Percentiles rank a stretch among this genome's conserved stretches.
Conservation (phyloP, 2,797 vertebrate genomes). For the Coregonus suidteri region DNA sequence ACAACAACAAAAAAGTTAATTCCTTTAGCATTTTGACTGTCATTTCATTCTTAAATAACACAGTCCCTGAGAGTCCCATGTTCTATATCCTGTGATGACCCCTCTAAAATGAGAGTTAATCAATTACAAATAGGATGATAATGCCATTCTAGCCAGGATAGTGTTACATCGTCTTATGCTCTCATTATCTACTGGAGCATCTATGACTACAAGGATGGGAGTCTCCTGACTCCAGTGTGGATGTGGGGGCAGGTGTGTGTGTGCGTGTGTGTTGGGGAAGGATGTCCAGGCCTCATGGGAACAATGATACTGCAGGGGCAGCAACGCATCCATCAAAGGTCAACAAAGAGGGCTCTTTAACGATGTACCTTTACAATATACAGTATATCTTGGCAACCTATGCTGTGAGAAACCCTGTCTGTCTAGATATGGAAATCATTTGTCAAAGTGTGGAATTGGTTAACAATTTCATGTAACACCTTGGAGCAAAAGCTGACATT, state of each 20-base stretch:
- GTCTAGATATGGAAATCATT: not conserved
- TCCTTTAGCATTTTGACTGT: not conserved
- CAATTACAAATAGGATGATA: constrained; percentile 74
- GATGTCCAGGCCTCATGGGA: not conserved
- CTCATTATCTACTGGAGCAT: constrained; percentile 68
- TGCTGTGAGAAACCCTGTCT: not conserved
- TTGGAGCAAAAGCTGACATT: not conserved
- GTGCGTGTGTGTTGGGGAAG: constrained; percentile 34
- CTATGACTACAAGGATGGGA: constrained; percentile 58
- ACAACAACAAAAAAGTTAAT: not conserved
- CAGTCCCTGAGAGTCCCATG: constrained; percentile 20
- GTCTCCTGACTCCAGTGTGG: constrained; percentile 46
- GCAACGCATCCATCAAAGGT: not conserved
- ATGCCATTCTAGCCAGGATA: constrained; percentile 75
- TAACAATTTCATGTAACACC: not conserved
- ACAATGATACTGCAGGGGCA: not conserved
- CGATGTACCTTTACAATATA: not conserved
- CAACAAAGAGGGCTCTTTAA: not conserved
- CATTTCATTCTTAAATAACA: not conserved
- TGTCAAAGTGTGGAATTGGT: not conserved
- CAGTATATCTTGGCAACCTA: not conserved
- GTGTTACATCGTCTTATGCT: constrained; percentile 67
- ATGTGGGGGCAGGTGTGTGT: constrained; percentile 25
- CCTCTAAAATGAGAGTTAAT: constrained; percentile 68
- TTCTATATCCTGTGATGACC: constrained; percentile 32